These are phyloP conservation scores for Paratilapia polleni DNA, from an alignment of 2,113 vertebrate genomes.

Conservation along the genomic window DNA sequence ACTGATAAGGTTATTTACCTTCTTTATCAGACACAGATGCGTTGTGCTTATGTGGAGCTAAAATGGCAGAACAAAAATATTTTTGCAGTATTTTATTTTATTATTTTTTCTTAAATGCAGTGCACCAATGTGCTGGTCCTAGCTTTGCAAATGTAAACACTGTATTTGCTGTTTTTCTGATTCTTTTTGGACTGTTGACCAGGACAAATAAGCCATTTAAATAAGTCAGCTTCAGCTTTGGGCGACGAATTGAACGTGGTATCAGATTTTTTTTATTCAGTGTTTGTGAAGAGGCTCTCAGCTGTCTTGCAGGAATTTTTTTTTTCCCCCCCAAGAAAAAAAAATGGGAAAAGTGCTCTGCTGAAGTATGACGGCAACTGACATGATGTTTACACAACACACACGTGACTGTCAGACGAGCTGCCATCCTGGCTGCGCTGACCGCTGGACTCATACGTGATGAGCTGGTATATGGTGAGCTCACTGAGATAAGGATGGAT, in stretches of 20 bases:
- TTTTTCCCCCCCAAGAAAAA: neutral
- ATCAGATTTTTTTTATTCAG: neutral
- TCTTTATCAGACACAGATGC: neutral
- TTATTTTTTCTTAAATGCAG: neutral
- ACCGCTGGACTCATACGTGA: conserved; percentile 5
- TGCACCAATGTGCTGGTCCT: neutral
- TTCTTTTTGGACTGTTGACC: neutral
- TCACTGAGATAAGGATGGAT: neutral
- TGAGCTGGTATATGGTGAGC: neutral
- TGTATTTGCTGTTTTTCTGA: neutral
- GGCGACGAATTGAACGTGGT: neutral
- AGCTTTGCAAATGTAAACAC: neutral
- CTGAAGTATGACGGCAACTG: neutral
- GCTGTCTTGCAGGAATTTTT: neutral
- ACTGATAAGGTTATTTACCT: conserved; percentile 27
- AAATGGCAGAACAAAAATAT: too few species aligned
- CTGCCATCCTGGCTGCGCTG: neutral
- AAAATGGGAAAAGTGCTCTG: neutral
- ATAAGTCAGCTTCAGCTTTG: neutral
- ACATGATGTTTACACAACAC: neutral
- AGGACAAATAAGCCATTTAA: neutral
- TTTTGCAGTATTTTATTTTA: neutral
- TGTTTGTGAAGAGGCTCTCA: neutral
- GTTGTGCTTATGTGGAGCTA: neutral
- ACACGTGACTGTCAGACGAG: neutral